Evolutionary conservation across 2,888 invertebrate species (phyloP).

Genomic region (Gastracanthus pulcherrimus): DNA sequence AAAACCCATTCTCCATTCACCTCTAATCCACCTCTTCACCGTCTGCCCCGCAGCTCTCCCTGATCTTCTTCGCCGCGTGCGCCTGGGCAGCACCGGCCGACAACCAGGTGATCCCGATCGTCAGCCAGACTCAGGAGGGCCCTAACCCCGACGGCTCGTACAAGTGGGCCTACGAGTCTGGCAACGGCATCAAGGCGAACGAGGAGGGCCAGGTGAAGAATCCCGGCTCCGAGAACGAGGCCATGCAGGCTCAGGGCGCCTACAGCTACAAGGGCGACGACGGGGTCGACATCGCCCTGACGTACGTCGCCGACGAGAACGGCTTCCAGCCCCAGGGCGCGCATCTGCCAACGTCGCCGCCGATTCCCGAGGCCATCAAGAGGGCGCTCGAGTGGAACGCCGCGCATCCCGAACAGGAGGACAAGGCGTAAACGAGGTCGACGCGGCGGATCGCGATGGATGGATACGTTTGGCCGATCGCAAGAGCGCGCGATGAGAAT

Average conservation of each 20-base stretch:
- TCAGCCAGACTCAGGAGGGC: conserved; percentile 70
- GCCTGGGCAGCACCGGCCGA: conserved; percentile 64
- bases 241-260: conserved; percentile 76
- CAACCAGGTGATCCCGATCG: conserved; percentile 66
- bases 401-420: conserved; percentile 70
- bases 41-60: background rate
- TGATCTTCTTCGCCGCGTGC: conserved; percentile 61
- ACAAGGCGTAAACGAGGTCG: conserved; percentile 50
- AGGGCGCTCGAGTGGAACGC: conserved; percentile 74
- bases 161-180: conserved; percentile 76
- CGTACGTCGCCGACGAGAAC: conserved; percentile 84
- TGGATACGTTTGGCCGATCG: background rate
- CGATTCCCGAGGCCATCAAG: conserved; percentile 74
- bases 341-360: conserved; percentile 75
- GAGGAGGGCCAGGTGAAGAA: conserved; percentile 80
- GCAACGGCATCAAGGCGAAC: conserved; percentile 77
- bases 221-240: conserved; percentile 79
- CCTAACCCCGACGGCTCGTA: conserved; percentile 75
- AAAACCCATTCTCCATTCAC: too few relatives aligned
- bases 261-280: conserved; percentile 81
- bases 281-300: conserved; percentile 81
- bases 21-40: too few relatives aligned
- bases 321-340: conserved; percentile 83
- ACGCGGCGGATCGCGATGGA: background rate
- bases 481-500: too few relatives aligned